Evolutionary conservation across 2,888 invertebrate species (phyloP).

Genomic region (Heliconius aoede): DNA sequence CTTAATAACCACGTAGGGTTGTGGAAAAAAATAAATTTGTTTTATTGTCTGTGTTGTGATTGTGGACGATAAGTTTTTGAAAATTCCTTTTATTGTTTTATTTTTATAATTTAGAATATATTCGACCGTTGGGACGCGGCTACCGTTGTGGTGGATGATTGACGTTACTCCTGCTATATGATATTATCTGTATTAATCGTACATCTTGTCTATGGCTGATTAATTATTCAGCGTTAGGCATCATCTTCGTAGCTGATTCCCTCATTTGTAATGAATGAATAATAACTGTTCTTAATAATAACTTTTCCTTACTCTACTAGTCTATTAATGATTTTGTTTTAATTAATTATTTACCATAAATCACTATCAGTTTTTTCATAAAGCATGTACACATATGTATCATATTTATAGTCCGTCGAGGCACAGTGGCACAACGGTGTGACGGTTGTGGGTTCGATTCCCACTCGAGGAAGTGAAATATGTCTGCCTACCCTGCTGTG

Average conservation of each 20-base stretch:
- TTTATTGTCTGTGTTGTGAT: constrained; percentile 28
- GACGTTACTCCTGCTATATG: not conserved
- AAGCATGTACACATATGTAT: not conserved
- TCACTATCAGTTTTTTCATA: not conserved
- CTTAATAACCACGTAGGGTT: constrained; percentile 62
- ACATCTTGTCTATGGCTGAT: not conserved
- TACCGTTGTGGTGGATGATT: not conserved
- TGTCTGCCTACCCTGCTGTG: too few species aligned
- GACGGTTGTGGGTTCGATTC: too few species aligned
- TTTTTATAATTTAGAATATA: constrained; percentile 6
- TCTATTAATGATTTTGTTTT: not conserved
- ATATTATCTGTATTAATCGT: constrained; percentile 11
- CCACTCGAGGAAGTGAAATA: too few species aligned
- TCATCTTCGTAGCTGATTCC: not conserved
- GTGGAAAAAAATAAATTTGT: constrained; percentile 35
- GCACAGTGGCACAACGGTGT: too few species aligned
- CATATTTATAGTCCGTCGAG: too few species aligned
- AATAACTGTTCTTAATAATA: not conserved
- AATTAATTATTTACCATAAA: not conserved
- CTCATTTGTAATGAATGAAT: not conserved
- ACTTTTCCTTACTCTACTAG: not conserved
- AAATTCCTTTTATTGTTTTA: constrained; percentile 26
- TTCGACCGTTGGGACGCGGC: not conserved
- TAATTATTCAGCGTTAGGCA: not conserved
- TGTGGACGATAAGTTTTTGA: constrained; percentile 24